Base-by-base conservation (phyloP, 2,113 vertebrate species). In the Falcunculus frontatus region DNA sequence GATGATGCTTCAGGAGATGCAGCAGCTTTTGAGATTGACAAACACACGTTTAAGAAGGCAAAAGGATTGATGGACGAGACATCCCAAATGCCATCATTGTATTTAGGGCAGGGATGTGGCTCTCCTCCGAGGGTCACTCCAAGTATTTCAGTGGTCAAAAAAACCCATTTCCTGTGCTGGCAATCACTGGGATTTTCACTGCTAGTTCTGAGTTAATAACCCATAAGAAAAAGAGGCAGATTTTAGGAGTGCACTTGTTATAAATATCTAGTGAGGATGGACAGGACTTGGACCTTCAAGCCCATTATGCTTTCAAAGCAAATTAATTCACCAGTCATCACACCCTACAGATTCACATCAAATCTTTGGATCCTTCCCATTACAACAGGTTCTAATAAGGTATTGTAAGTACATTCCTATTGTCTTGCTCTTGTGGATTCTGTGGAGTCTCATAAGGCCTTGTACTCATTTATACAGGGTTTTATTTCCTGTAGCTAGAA, bases 1-100 rank as follows among this genome's bases (percentile, higher is more conserved):
- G 77, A 20, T 84, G 84, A 49, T 90, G 87, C 57, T 87, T 76
- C 20, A 82, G 89, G 79, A 94, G 59, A 15, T 53, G 65, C 55
- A 70, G 69, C 60, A 86, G 70, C 27, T 68, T 77, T 64, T 5
- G 7, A 77, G 90, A 75, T 0, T n/a, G 73, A 41, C 84, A 85
- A 42, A 87, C 65, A 75, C 32, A 50, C 6, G 2, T 41, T 74
- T 25, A 18, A 52, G 76, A 44, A 74, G 60, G 49, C 52, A 87
- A 64, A 74, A 75, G 32, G 16, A 65, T 23, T 1, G 1, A 39
- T 17, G 57, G 39, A 47, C 1, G 8, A 77, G 63, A 35, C 26
- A 70, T 19, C 46, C 49, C 85, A 73, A 56, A 55, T 22, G 13
- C 16, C 68, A 4, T 15, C 7, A 0, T 1, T 21, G 15, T 39